phyloP scores from a whole-genome alignment of 2,113 vertebrate species.

The Manacus vitellinus region DNA sequence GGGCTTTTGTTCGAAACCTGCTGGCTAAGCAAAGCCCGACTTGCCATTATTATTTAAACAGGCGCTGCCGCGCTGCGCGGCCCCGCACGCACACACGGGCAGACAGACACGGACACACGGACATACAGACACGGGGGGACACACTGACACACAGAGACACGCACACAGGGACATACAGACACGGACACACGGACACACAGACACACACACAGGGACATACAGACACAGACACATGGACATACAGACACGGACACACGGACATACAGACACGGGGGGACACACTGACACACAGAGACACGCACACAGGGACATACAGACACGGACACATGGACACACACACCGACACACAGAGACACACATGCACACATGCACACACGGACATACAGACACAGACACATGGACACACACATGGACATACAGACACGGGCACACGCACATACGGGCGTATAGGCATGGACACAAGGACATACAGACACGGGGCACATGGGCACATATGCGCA shows the following conservation, averaged over 20 bases:
- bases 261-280: background rate
- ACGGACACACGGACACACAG: too few relatives aligned
- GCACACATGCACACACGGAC: background rate
- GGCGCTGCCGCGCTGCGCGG: conserved; percentile 34
- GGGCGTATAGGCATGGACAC: background rate
- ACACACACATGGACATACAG: background rate
- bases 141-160: too few relatives aligned
- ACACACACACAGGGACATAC: too few relatives aligned
- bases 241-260: background rate
- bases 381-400: too few relatives aligned
- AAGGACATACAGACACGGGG: background rate
- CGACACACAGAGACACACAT: too few relatives aligned
- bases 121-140: too few relatives aligned
- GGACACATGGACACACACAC: fast-evolving
- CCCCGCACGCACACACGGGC: background rate
- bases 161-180: background rate
- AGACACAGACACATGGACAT: too few relatives aligned
- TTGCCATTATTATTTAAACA: conserved; percentile 84
- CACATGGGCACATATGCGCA: background rate
- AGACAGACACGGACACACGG: background rate
- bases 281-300: background rate
- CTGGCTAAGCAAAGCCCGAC: conserved; percentile 83
- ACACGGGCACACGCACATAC: too few relatives aligned
- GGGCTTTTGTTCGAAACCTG: conserved; percentile 84
- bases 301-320: background rate